Conservation (phyloP, 2,888 invertebrate species). For the Oeneis ivallda region DNA sequence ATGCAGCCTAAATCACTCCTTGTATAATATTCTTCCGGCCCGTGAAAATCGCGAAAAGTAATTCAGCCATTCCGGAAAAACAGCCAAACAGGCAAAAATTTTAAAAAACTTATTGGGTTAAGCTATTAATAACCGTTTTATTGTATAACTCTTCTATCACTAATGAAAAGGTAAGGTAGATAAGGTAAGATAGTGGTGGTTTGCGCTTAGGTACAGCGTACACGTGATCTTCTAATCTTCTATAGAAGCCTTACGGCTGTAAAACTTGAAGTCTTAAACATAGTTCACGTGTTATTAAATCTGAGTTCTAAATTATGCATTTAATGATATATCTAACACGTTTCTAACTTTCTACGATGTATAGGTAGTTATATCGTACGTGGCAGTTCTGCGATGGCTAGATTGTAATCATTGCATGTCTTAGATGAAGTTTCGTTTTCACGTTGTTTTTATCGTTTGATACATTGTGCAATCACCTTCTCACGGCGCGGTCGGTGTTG, state of each 20-base stretch:
- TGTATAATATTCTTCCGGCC: too few relatives aligned
- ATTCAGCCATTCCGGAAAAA: too few relatives aligned
- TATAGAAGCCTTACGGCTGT: not conserved
- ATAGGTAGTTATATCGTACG: conserved; percentile 23
- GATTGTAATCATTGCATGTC: conserved; percentile 31
- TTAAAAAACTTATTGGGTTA: too few relatives aligned
- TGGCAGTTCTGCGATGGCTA: conserved; percentile 14
- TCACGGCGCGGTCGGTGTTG: conserved; percentile 33
- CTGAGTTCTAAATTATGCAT: conserved; percentile 23
- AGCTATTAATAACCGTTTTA: not conserved
- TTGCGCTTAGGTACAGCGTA: not conserved
- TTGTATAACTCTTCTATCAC: too few relatives aligned
- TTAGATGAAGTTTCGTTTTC: conserved; percentile 34
- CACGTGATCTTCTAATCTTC: not conserved
- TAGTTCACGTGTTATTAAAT: conserved; percentile 18
- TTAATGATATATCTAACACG: conserved; percentile 27
- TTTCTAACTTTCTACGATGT: conserved; percentile 33
- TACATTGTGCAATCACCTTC: conserved; percentile 35
- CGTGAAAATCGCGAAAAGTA: too few relatives aligned
- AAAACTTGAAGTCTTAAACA: not conserved
- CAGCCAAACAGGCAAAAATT: too few relatives aligned
- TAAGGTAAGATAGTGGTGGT: not conserved
- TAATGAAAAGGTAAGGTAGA: too few relatives aligned
- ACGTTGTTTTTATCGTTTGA: conserved; percentile 33
- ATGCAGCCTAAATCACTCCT: too few relatives aligned